Percentiles rank a stretch among this genome's conserved stretches.
These are phyloP conservation scores for Magallana gigas DNA, from an alignment of 1,140 invertebrate species.

Conservation along the genomic window DNA sequence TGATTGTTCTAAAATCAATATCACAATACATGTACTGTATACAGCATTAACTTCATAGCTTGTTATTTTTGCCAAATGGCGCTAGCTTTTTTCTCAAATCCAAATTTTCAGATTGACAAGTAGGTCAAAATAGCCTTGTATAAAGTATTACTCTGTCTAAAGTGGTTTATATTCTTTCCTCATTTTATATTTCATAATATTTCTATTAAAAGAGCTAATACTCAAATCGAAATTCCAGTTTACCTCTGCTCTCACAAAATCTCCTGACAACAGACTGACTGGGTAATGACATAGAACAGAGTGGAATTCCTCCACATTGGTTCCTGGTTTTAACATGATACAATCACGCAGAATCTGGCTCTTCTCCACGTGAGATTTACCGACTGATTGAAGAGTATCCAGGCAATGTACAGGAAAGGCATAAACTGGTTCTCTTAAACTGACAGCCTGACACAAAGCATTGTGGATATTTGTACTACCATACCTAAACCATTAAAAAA, in stretches of 20 bases:
- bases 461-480: slow-evolving; percentile 58
- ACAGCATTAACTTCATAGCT: too few species aligned
- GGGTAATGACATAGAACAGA: slow-evolving; percentile 59
- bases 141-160: too few species aligned
- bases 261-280: slow-evolving; percentile 56
- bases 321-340: slow-evolving; percentile 58
- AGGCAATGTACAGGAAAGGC: slow-evolving; percentile 59
- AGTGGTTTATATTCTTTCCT: too few species aligned
- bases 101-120: too few species aligned
- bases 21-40: too few species aligned
- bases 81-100: too few species aligned
- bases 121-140: too few species aligned
- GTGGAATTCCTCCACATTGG: slow-evolving; percentile 58
- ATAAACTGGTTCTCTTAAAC: slow-evolving; percentile 56
- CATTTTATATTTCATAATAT: too few species aligned
- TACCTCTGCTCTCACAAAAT: slow-evolving; percentile 65
- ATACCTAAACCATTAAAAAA: slow-evolving; percentile 44
- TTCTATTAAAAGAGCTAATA: background rate
- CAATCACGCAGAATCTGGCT: slow-evolving; percentile 55
- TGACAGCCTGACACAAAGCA: slow-evolving; percentile 57
- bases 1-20: too few species aligned
- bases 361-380: slow-evolving; percentile 33
- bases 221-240: background rate
- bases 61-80: too few species aligned
- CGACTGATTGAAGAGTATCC: slow-evolving; percentile 55